Percentiles rank a stretch among this genome's conserved stretches.
These are phyloP conservation scores for Ypsolopha sequella DNA, from an alignment of 2,888 invertebrate genomes.

Conservation along the genomic window DNA sequence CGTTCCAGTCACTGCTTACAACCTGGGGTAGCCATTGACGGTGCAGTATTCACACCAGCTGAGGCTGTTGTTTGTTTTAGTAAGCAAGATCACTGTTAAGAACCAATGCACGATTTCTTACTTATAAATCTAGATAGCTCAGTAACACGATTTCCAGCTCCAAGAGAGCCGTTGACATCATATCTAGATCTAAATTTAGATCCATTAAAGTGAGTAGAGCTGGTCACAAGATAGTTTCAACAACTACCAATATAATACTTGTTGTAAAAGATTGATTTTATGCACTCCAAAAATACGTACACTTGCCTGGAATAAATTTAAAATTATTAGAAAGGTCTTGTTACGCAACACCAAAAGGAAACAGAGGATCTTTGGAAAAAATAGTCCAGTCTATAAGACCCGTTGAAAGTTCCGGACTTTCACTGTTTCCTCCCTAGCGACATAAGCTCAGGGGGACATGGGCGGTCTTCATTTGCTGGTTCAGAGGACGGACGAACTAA, in stretches of 20 bases:
- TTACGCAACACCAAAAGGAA: neutral
- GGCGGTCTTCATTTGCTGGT: neutral
- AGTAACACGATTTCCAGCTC: slow-evolving; percentile 37
- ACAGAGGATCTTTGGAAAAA: neutral
- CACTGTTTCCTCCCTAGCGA: neutral
- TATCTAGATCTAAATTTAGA: slow-evolving; percentile 35
- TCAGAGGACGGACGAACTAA: slow-evolving; percentile 23
- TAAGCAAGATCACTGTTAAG: slow-evolving; percentile 5
- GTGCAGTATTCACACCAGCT: slow-evolving; percentile 31
- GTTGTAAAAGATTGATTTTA: neutral
- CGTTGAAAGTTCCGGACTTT: neutral
- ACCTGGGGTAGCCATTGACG: slow-evolving; percentile 13
- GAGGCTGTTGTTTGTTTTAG: slow-evolving; percentile 43
- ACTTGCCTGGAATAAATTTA: neutral
- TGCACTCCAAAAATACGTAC: neutral
- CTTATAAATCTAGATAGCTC: neutral
- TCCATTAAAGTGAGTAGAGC: slow-evolving; percentile 35
- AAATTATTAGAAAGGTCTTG: neutral
- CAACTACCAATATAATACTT: neutral
- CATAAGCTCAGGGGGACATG: neutral
- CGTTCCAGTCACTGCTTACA: slow-evolving; percentile 41
- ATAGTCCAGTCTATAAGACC: neutral
- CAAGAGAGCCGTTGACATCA: slow-evolving; percentile 42
- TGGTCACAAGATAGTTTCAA: slow-evolving; percentile 19
- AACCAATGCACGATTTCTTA: neutral